Conservation (phyloP, 2,888 invertebrate genomes). For the Melitaea athalia region DNA sequence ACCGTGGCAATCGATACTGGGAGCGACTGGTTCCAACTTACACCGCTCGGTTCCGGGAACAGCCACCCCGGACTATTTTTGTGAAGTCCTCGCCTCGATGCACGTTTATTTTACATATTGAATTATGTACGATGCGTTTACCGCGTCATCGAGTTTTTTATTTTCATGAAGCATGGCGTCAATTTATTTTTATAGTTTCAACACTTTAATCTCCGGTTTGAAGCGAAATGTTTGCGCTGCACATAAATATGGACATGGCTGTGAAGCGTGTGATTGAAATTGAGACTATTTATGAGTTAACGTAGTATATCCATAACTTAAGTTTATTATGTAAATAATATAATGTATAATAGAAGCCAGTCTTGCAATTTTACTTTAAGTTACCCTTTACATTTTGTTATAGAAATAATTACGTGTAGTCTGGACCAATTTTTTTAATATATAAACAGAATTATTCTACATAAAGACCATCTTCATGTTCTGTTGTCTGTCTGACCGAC, state of each 20-base stretch:
- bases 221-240: background rate
- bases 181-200: slow-evolving; percentile 4
- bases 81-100: background rate
- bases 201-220: background rate
- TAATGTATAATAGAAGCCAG: no score
- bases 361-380: no score
- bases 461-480: slow-evolving; percentile 1
- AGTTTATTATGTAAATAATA: no score
- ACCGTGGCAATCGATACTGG: slow-evolving; percentile 13
- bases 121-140: background rate
- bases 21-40: background rate
- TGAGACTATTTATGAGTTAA: no score
- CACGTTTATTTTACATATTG: background rate
- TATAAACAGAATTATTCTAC: background rate
- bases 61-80: background rate
- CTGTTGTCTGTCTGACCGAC: background rate
- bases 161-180: background rate
- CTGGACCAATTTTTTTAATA: no score
- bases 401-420: no score
- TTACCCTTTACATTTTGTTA: no score
- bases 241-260: no score
- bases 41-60: slow-evolving; percentile 3
- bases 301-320: no score
- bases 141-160: background rate
- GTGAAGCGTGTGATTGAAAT: no score